Evolutionary conservation across 2,888 invertebrate genomes (phyloP).

Genomic region (Sialis lutaria): DNA sequence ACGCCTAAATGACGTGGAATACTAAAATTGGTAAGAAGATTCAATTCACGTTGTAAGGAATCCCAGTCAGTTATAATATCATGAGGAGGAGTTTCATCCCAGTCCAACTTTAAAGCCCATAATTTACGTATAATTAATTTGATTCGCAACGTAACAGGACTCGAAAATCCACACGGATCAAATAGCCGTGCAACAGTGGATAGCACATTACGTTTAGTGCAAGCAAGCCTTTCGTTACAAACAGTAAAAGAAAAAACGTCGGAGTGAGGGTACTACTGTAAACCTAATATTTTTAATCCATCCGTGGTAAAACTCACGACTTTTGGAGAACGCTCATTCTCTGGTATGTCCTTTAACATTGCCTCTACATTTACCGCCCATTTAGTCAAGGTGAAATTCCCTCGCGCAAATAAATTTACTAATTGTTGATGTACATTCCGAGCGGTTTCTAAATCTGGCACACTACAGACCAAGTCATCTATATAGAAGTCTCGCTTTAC

Average conservation of each 20-base stretch:
- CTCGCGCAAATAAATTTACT: not conserved
- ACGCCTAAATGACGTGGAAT: not conserved
- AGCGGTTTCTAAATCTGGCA: not conserved
- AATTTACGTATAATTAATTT: not conserved
- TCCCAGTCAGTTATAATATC: not conserved
- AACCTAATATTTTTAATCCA: too few species aligned
- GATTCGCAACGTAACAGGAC: not conserved
- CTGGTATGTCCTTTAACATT: too few species aligned
- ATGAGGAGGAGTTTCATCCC: not conserved
- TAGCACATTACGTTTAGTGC: not conserved
- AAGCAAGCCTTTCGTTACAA: not conserved
- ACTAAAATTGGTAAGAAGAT: not conserved
- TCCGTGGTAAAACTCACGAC: too few species aligned
- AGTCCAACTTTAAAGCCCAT: not conserved
- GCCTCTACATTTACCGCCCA: not conserved
- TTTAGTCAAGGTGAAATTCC: not conserved
- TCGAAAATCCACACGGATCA: not conserved
- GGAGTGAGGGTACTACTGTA: too few species aligned
- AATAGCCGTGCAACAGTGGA: not conserved
- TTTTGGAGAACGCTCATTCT: too few species aligned
- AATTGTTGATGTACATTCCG: not conserved
- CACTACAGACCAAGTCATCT: not conserved
- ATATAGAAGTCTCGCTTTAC: not conserved
- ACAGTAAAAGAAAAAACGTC: not conserved
- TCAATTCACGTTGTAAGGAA: not conserved